Evolutionary conservation across 2,888 invertebrate genomes (phyloP).

Genomic region (Hermaeophaga mercurialis): DNA sequence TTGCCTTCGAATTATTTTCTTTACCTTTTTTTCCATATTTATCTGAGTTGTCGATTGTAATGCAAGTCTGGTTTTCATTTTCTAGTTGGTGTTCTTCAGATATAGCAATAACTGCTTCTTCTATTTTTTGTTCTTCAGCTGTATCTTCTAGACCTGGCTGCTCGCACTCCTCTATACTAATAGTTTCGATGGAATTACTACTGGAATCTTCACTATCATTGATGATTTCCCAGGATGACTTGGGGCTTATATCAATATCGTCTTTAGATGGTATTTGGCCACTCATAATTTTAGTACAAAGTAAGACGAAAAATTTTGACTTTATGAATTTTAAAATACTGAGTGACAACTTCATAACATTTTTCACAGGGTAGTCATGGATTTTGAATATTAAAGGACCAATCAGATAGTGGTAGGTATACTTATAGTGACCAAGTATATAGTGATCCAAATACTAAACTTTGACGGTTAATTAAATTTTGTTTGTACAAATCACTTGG

Average conservation of each 20-base stretch:
- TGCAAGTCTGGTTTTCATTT: neutral
- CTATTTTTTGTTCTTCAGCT: slow-evolving; percentile 4
- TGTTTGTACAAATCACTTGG: no score
- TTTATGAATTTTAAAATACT: slow-evolving; percentile 21
- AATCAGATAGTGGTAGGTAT: neutral
- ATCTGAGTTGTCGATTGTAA: neutral
- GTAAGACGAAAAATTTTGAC: slow-evolving; percentile 32
- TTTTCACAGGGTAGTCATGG: slow-evolving; percentile 21
- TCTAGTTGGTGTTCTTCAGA: neutral
- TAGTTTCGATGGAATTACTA: slow-evolving; percentile 26
- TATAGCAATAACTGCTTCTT: slow-evolving; percentile 24
- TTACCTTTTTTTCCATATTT: neutral
- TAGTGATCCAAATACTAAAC: no score
- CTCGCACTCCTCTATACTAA: slow-evolving; percentile 22
- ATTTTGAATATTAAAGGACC: neutral
- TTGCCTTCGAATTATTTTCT: slow-evolving; percentile 13
- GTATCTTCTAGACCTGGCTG: neutral
- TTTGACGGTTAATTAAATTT: no score
- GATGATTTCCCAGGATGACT: slow-evolving; percentile 49
- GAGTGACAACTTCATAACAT: slow-evolving; percentile 30
- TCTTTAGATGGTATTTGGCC: slow-evolving; percentile 35
- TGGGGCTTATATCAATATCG: slow-evolving; percentile 46
- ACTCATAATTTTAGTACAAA: slow-evolving; percentile 34
- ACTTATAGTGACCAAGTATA: no score
- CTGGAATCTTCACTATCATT: slow-evolving; percentile 27